Conservation (phyloP, 2,113 vertebrate species). For the Numenius arquata region DNA sequence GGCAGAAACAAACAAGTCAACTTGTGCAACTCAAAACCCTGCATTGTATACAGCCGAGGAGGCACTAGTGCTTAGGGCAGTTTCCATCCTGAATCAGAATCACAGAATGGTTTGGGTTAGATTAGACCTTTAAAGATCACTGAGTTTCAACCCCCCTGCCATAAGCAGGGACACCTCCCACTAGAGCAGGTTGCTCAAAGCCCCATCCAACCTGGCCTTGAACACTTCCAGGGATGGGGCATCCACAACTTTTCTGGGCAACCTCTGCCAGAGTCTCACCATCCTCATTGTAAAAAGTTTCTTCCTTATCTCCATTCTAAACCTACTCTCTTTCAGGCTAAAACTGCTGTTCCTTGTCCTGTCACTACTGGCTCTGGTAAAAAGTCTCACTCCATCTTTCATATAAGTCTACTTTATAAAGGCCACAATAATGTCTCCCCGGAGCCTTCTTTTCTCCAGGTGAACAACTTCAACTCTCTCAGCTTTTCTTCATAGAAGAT, state of each 20-base stretch:
- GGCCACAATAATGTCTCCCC: rapidly evolving
- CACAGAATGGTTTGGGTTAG: not conserved
- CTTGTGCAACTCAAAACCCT: not conserved
- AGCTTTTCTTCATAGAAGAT: not conserved
- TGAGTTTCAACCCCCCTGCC: not conserved
- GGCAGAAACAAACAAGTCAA: not conserved
- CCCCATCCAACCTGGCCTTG: not conserved
- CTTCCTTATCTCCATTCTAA: not conserved
- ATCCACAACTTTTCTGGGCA: not conserved
- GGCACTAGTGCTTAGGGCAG: not conserved
- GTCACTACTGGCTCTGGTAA: not conserved
- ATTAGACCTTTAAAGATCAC: not conserved
- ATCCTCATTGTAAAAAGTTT: not conserved
- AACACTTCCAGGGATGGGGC: not conserved
- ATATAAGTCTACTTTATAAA: not conserved
- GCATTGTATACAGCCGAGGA: not conserved
- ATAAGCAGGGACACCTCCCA: not conserved
- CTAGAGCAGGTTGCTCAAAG: not conserved
- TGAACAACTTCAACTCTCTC: not conserved
- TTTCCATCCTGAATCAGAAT: not conserved
- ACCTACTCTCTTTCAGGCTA: not conserved
- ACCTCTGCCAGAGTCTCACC: not conserved
- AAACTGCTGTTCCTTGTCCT: not conserved
- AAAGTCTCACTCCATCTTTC: not conserved
- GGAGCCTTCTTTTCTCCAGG: not conserved